Evolutionary conservation across 2,113 vertebrate genomes (phyloP).

Genomic region (Tyto alba): DNA sequence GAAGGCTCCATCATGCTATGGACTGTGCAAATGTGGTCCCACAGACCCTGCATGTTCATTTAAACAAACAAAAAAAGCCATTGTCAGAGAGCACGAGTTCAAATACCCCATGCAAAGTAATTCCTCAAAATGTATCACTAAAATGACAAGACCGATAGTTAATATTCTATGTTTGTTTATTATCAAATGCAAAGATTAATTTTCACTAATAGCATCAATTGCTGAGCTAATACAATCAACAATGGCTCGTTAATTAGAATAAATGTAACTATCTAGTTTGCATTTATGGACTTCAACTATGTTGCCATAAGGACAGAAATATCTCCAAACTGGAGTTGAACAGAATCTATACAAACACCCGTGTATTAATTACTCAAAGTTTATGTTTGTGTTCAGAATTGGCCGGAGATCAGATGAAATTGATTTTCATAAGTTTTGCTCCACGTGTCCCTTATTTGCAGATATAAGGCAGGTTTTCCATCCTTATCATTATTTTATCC

Average conservation of each 20-base stretch:
- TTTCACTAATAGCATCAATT: neutral
- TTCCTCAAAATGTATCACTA: neutral
- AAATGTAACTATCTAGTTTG: neutral
- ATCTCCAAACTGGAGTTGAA: conserved; percentile 7
- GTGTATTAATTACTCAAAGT: conserved; percentile 49
- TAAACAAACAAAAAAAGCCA: neutral
- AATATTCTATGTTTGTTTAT: neutral
- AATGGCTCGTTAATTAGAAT: neutral
- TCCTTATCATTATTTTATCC: neutral
- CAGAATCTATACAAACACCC: conserved; percentile 38
- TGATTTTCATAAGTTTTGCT: conserved; percentile 36
- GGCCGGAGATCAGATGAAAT: conserved; percentile 57
- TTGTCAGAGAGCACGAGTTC: neutral
- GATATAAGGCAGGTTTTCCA: conserved; percentile 25
- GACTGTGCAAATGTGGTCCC: neutral
- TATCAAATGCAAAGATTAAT: conserved; percentile 9
- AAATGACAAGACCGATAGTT: neutral
- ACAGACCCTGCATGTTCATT: neutral
- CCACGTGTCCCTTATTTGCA: conserved; percentile 46
- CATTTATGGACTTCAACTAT: neutral
- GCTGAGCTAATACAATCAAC: conserved; percentile 2
- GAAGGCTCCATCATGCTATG: neutral
- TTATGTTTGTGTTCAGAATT: conserved; percentile 51
- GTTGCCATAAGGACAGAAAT: conserved; percentile 26
- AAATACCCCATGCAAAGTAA: neutral